These are phyloP conservation scores for Chromis chromis DNA, from an alignment of 2,797 vertebrate genomes.

Conservation along the genomic window DNA sequence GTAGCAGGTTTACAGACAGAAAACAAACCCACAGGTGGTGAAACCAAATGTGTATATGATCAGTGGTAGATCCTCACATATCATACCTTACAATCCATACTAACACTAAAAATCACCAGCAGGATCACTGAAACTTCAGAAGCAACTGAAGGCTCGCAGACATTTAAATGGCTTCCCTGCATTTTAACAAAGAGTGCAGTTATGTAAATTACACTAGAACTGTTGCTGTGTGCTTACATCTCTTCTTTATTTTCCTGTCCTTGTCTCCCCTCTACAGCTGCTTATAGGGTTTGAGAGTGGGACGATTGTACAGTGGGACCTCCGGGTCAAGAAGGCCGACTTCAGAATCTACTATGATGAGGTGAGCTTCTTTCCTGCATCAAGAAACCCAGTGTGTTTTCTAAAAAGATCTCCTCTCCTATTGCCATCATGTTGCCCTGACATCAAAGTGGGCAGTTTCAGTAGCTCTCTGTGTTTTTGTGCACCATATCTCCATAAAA, in stretches of 20 bases:
- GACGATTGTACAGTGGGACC: conserved; percentile 96
- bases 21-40: too few relatives aligned
- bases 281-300: conserved; percentile 98
- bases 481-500: not conserved
- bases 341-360: conserved; percentile 98
- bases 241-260: conserved; percentile 16
- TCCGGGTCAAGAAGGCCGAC: conserved; percentile 93
- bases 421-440: not conserved
- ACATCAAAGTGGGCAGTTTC: not conserved
- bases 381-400: not conserved
- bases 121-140: not conserved
- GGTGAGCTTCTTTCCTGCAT: conserved; percentile 81
- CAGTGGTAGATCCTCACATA: too few relatives aligned
- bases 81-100: too few relatives aligned
- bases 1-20: too few relatives aligned
- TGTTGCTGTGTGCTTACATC: conserved; percentile 10
- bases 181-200: conserved; percentile 5
- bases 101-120: too few relatives aligned
- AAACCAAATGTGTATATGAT: too few relatives aligned
- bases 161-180: not conserved
- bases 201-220: not conserved
- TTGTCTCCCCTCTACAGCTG: conserved; percentile 81
- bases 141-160: not conserved
- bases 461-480: not conserved
- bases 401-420: not conserved